Evolutionary conservation across 2,113 vertebrate species (phyloP), one percentile per base, ranked within the genome.

Genomic region (Ictidomys tridecemlineatus): DNA sequence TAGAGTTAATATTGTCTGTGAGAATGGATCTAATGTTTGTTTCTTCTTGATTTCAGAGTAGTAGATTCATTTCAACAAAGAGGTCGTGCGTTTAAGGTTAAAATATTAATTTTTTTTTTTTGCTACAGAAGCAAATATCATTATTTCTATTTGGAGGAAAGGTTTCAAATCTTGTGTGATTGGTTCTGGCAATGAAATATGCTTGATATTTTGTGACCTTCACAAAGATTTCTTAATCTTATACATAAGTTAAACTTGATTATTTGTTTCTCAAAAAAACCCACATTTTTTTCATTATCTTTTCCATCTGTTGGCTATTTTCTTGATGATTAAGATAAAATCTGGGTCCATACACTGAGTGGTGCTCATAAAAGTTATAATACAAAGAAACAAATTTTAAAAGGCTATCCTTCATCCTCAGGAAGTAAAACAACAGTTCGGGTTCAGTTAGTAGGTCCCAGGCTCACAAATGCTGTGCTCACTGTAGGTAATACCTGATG

Each of bases 111-210:
- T 93, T 87, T 34, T 93, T 45, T 95, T 87, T 34, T 93, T 53
- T 95, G 53, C 42, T 61, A n/a, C 58, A 48, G 80, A 74, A 88
- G 45, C 8, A 96, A 95, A 76, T 86, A 42, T 67, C 28, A 84
- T 74, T 48, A 88, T 74, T 91, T 95, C 67, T 91, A 24, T 53
- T 58, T 92, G 14, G 65, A 94, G 78, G 53, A 86, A 91, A 93
- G 42, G 89, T 86, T 94, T 95, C 86, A 95, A n/a, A 88, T 89
- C 51, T 94, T 95, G 12, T 83, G 73, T 90, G 37, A 79, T 77
- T 89, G 37, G 10, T 90, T 97, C 14, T 39, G 95, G 45, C 37
- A 67, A 16, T 61, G 39, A 96, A 82, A 94, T 82, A 76, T 48
- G 39, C 26, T 95, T 94, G 90, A 37, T 87, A 87, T 72, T 51